phyloP scores from a whole-genome alignment of 2,888 invertebrate species.

The Geotrupes spiniger region DNA sequence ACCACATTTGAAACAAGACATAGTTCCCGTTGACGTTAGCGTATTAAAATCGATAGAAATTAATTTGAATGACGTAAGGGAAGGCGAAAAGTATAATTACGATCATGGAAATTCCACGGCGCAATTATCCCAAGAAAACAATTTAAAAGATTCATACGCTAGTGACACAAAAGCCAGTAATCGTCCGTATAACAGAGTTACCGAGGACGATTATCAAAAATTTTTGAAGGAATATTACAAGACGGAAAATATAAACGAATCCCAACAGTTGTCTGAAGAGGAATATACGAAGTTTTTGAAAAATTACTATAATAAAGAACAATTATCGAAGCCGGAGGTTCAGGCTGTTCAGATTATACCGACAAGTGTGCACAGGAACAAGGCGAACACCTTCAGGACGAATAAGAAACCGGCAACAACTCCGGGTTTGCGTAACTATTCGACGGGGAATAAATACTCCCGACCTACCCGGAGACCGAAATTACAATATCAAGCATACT shows the following conservation, averaged over 20 bases:
- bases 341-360: no score
- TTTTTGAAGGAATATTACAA: slow-evolving; percentile 18
- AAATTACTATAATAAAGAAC: slow-evolving; percentile 13
- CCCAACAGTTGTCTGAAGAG: slow-evolving; percentile 13
- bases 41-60: slow-evolving; percentile 26
- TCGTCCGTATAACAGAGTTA: not conserved
- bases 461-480: slow-evolving; percentile 3
- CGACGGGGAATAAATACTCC: slow-evolving; percentile 28
- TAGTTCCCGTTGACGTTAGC: slow-evolving; percentile 17
- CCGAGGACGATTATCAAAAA: slow-evolving; percentile 15
- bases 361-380: no score
- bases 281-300: slow-evolving; percentile 17
- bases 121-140: no score
- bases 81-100: not conserved
- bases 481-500: slow-evolving; percentile 8
- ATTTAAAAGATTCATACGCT: no score
- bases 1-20: slow-evolving; percentile 10
- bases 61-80: slow-evolving; percentile 16
- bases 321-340: slow-evolving; percentile 1
- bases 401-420: slow-evolving; percentile 48
- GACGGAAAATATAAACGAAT: slow-evolving; percentile 9
- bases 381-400: slow-evolving; percentile 25
- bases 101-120: not conserved
- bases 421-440: slow-evolving; percentile 53
- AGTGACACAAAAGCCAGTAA: no score